These are phyloP conservation scores for Procavia capensis DNA, from an alignment of 2,113 vertebrate genomes.

Conservation along the genomic window DNA sequence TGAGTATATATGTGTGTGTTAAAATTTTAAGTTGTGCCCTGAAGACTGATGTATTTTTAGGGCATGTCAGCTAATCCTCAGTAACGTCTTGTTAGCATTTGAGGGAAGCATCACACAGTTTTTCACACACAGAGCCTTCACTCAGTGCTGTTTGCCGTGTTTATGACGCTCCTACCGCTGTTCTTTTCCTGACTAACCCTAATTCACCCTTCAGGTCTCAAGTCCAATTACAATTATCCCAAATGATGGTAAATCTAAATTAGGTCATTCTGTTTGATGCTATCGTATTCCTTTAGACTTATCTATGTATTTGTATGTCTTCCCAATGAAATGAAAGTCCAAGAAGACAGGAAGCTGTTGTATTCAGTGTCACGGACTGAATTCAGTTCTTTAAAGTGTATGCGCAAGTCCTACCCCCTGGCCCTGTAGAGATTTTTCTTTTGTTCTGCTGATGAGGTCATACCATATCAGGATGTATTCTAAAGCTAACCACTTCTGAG, in stretches of 20 bases:
- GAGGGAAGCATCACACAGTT: background rate
- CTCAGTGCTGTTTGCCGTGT: background rate
- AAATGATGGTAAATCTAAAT: conserved; percentile 27
- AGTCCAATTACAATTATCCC: background rate
- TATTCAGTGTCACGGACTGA: background rate
- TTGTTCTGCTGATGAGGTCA: background rate
- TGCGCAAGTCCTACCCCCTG: background rate
- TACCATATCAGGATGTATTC: background rate
- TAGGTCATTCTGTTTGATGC: background rate
- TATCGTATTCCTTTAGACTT: background rate
- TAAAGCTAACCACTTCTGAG: background rate
- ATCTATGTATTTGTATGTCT: background rate
- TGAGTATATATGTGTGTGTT: background rate
- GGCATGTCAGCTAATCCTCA: background rate
- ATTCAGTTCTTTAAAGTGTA: background rate
- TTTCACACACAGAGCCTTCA: background rate
- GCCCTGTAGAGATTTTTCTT: background rate
- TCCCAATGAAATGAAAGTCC: background rate
- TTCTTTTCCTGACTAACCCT: background rate
- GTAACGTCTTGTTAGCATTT: background rate
- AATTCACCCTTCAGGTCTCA: background rate
- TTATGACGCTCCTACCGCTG: background rate
- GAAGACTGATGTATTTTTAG: background rate
- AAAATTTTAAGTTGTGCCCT: background rate
- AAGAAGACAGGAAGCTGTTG: background rate